Conservation (phyloP, 2,797 vertebrate species). For the Synanceia verrucosa region DNA sequence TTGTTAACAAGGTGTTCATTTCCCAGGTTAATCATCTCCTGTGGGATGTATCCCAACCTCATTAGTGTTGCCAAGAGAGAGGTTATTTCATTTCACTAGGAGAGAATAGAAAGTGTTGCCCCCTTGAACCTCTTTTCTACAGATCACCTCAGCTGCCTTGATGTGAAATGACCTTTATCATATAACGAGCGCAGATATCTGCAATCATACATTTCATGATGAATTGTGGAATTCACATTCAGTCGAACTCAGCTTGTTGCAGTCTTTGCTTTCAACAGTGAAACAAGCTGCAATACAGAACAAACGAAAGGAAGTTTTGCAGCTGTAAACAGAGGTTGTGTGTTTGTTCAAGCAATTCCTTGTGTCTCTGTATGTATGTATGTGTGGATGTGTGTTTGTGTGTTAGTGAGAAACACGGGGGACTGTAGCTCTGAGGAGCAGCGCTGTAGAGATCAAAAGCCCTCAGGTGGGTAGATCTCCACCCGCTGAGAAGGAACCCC, state of each 20-base stretch:
- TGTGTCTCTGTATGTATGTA: neutral
- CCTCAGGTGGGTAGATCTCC: constrained; percentile 34
- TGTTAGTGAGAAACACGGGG: constrained; percentile 37
- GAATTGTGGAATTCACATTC: constrained; percentile 11
- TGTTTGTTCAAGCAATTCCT: constrained; percentile 14
- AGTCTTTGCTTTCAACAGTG: neutral
- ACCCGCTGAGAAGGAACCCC: constrained; percentile 51
- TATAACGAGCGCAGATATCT: constrained; percentile 22
- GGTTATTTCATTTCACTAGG: constrained; percentile 27
- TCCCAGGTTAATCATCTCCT: constrained; percentile 47
- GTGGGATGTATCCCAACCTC: constrained; percentile 29
- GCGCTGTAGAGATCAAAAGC: constrained; percentile 66
- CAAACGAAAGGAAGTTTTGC: constrained; percentile 19
- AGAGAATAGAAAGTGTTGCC: constrained; percentile 26
- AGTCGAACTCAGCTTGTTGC: constrained; percentile 4
- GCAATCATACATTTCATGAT: constrained; percentile 9
- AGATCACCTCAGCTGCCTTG: constrained; percentile 15
- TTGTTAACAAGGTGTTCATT: constrained; percentile 46
- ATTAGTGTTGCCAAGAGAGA: constrained; percentile 41
- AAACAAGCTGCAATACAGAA: constrained; percentile 6
- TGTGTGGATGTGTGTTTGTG: neutral
- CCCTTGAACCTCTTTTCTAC: neutral
- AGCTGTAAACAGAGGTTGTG: constrained; percentile 30
- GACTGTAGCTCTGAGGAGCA: constrained; percentile 45
- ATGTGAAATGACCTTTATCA: constrained; percentile 20